Evolutionary conservation across 2,888 invertebrate species (phyloP), one percentile per base, ranked within the genome.

Genomic region (Uropetala carovei): DNA sequence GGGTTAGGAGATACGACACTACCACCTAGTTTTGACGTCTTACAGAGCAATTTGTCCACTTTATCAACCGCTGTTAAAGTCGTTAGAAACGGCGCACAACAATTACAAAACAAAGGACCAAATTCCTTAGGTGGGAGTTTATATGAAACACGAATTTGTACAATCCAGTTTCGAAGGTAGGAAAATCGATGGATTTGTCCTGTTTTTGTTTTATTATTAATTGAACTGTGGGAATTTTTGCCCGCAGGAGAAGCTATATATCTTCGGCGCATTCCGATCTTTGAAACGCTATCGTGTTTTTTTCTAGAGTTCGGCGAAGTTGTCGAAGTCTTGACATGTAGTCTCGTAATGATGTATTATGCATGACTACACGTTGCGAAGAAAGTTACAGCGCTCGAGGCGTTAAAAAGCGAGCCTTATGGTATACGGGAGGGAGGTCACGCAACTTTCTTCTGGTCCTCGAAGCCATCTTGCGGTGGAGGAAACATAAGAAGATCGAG

Each of bases 321-420:
- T 68, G 68, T 11, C n/a, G 75, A 27, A 75, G 22, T 22, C 75
- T 13, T 75, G 75, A 27, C 27, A 75, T 75, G 75, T 27, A 75
- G 75, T 27, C 75, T 75, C 22, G 22, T 75, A 75, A 75, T 27
- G 22, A 75, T 75, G 75, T 27, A 75, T 75, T 75, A 75, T 75
- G 75, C 75, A 75, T 75, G 75, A 75, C 22, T 75, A 10, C 22
- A 27, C 22, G 75, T 1, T 68, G 68, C 22, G 75, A 75, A 22
- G 75, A 27, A 27, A 27, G 75, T 27, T 75, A 22, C 18, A 11
- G 22, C 14, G 75, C 75, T 27, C 27, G 75, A 22, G 27, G 27
- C 0, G 0, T 0, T 11, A 13, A 27, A 27, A 75, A 75, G 75
- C 18, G n/a, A 13, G 64, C n/a, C 16, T 64, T 22, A 68, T 68